Conservation (phyloP, 1,140 invertebrate genomes). For the Zaprionus capensis region DNA sequence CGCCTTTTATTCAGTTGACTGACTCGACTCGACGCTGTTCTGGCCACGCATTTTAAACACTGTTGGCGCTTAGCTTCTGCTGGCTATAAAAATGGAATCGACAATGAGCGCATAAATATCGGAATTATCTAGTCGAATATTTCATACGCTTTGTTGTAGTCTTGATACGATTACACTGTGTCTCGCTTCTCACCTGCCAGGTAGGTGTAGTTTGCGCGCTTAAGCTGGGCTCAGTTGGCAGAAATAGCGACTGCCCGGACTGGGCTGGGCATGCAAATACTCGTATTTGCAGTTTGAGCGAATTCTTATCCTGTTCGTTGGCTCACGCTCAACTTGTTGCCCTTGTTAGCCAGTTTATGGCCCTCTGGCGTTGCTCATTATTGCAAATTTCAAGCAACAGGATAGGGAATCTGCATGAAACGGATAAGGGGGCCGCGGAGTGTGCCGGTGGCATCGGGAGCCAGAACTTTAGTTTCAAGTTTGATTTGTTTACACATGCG, state of each 20-base stretch:
- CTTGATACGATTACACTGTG: neutral
- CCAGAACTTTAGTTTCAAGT: conserved; percentile 68
- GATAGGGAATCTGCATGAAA: conserved; percentile 1
- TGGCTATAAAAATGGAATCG: conserved; percentile 46
- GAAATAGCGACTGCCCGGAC: no score
- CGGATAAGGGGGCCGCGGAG: neutral
- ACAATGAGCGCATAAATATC: conserved; percentile 19
- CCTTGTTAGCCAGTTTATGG: conserved; percentile 41
- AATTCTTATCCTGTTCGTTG: conserved; percentile 28
- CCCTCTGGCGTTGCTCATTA: conserved; percentile 70
- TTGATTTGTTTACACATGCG: conserved; percentile 77
- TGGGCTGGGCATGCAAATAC: conserved; percentile 15
- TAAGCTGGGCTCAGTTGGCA: neutral
- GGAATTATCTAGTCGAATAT: neutral
- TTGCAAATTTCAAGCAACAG: conserved; percentile 67
- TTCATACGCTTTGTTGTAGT: neutral
- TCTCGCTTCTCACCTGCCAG: neutral
- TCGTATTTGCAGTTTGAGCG: conserved; percentile 48
- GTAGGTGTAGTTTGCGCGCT: neutral
- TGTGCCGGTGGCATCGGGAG: no score
- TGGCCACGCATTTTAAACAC: conserved; percentile 73
- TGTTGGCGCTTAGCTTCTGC: conserved; percentile 42
- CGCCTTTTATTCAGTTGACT: conserved; percentile 77
- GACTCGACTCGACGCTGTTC: conserved; percentile 66
- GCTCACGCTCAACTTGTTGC: conserved; percentile 63